Evolutionary conservation across 2,113 vertebrate genomes (phyloP).

Genomic region (Pogona vitticeps): DNA sequence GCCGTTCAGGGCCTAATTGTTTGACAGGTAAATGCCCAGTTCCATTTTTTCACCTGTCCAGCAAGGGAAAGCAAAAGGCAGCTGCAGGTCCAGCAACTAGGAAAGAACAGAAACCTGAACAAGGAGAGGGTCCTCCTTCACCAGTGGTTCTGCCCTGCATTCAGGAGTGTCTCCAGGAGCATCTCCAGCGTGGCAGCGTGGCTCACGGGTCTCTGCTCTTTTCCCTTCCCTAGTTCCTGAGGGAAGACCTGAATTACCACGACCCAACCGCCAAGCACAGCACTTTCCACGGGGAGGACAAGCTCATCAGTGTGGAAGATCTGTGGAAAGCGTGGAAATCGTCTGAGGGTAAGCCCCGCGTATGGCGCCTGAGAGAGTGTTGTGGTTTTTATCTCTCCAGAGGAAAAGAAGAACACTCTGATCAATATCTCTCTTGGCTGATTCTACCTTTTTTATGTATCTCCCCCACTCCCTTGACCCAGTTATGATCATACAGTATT

Average conservation of each 20-base stretch:
- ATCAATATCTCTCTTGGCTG: neutral
- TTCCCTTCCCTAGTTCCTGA: conserved; percentile 85
- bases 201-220: neutral
- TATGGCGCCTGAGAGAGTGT: rapidly evolving
- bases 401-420: neutral
- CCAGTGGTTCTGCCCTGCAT: too few relatives aligned
- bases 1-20: too few relatives aligned
- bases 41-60: neutral
- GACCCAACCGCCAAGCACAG: conserved; percentile 96
- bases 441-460: neutral
- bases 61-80: too few relatives aligned
- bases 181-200: too few relatives aligned
- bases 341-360: conserved; percentile 86
- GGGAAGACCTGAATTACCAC: conserved; percentile 97
- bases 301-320: conserved; percentile 97
- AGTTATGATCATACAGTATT: neutral
- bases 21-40: too few relatives aligned
- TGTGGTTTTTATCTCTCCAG: neutral
- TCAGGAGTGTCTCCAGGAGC: too few relatives aligned
- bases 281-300: conserved; percentile 96
- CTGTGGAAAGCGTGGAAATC: conserved; percentile 96
- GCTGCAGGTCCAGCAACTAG: neutral
- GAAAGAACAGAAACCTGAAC: too few relatives aligned
- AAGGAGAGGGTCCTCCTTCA: too few relatives aligned
- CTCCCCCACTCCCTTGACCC: too few relatives aligned